Base-by-base conservation (phyloP, 2,888 invertebrate genomes). In the Tridacna crocea region DNA sequence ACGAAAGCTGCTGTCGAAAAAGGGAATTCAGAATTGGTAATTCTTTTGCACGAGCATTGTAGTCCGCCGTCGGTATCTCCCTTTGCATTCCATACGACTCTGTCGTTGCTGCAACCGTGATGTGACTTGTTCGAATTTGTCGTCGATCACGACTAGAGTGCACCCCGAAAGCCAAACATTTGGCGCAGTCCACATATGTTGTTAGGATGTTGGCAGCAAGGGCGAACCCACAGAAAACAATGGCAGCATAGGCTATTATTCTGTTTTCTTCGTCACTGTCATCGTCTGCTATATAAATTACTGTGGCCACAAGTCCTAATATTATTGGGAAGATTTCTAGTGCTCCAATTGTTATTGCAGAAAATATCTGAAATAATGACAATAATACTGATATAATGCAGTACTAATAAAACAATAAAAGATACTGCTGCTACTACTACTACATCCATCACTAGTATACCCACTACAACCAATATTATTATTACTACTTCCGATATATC, bases 1-100 rank as follows among this genome's bases (percentile, higher is more conserved):
- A 22, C 17, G 46, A n/a, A 22, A 68, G 8, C n/a, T 68, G 68
- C 15, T 68, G 68, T 68, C 46, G 68, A 27, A 68, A 17, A 12
- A 68, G 17, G 0, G 68, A 15, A 22, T 68, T 68, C 68, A 46
- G 68, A 27, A 68, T 46, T 12, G 46, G 68, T 10, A 68, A n/a
- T 46, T 46, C n/a, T 22, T 47, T 46, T 47, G 46, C 22, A 15
- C 12, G 46, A 12, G 68, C 68, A n/a, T 24, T 68, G n/a, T 46
- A 19, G 68, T 68, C 68, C 12, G 36, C 68, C 68, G 22, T 68
- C 46, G 17, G 17, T 47, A 47, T 46, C n/a, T n/a, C 10, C 2
- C 6, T 68, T 36, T 11, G 27, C 12, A 27, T 61, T 3, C 12
- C 22, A 24, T 22, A 24, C n/a, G 26, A 24, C 10, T 19, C 68